A percentile compares a stretch with the other conserved stretches of the same genome.
Evolutionary conservation across 1,140 invertebrate species (phyloP).

Genomic region (Coelopa frigida): DNA sequence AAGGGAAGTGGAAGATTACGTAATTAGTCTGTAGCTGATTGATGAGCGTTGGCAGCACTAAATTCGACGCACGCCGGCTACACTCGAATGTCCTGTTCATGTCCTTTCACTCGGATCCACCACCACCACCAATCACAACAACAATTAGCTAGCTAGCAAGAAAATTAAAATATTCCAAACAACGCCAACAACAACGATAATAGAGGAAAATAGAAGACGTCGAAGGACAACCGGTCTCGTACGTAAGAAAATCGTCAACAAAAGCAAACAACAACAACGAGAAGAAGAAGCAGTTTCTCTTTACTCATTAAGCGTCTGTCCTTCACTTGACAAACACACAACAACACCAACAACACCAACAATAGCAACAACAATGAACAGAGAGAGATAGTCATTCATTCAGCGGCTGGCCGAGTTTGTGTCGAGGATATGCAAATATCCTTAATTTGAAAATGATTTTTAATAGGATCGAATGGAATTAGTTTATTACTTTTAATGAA

Average conservation of each 20-base stretch:
- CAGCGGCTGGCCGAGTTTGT: conserved; percentile 22
- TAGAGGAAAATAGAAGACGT: no score
- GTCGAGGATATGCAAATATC: conserved; percentile 45
- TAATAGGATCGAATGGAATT: conserved; percentile 46
- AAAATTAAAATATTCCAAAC: conserved; percentile 21
- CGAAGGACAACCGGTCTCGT: no score
- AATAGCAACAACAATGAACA: background rate
- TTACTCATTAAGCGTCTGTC: no score
- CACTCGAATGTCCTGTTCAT: background rate
- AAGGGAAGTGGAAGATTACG: conserved; percentile 39
- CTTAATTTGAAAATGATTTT: conserved; percentile 46
- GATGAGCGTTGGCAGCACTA: conserved; percentile 28
- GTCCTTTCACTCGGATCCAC: background rate
- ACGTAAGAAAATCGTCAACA: no score
- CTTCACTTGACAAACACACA: no score
- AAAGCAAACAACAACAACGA: no score
- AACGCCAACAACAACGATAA: background rate
- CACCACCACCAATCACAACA: conserved; percentile 9
- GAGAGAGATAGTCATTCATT: background rate
- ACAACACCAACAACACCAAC: conserved; percentile 27
- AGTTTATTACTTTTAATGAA: conserved; percentile 47
- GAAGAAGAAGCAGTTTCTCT: no score
- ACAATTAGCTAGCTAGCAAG: no score
- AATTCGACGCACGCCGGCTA: conserved; percentile 3
- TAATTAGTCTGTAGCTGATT: conserved; percentile 46